Conservation (phyloP, 2,113 vertebrate species). For the Sinocyclocheilus maitianheensis region DNA sequence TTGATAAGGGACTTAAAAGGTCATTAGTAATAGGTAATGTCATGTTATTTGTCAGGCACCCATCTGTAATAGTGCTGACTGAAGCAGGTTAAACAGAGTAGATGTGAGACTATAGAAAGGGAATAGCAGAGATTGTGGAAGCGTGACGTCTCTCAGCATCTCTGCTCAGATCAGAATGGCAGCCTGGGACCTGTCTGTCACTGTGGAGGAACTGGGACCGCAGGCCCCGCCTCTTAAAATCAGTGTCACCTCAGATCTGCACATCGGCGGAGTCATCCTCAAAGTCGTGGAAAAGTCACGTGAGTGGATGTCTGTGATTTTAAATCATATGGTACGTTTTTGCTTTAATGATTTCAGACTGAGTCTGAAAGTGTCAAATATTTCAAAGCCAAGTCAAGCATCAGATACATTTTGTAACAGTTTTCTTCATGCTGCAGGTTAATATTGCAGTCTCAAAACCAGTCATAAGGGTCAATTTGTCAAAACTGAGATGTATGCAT, state of each 20-base stretch:
- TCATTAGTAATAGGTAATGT: too few relatives aligned
- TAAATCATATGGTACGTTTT: background rate
- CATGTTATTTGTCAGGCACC: background rate
- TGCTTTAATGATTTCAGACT: too few relatives aligned
- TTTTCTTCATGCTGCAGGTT: too few relatives aligned
- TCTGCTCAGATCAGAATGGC: conserved; percentile 54
- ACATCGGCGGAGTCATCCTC: conserved; percentile 81
- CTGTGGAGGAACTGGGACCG: conserved; percentile 70
- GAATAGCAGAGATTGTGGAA: background rate
- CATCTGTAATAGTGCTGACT: background rate
- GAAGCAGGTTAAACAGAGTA: background rate
- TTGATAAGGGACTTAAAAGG: too few relatives aligned
- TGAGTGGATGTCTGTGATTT: conserved; percentile 58
- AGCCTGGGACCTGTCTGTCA: conserved; percentile 77
- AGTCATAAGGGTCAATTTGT: too few relatives aligned
- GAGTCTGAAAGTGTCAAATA: too few relatives aligned
- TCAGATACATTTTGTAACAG: too few relatives aligned
- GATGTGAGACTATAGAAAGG: background rate
- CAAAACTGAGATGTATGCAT: too few relatives aligned
- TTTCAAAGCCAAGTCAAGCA: too few relatives aligned
- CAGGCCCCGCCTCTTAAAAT: conserved; percentile 73
- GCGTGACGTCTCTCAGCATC: background rate
- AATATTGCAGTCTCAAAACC: too few relatives aligned
- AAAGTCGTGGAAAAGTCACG: conserved; percentile 77
- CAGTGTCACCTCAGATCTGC: conserved; percentile 76